Evolutionary conservation across 2,113 vertebrate species (phyloP).

Genomic region (Labeo rohita): DNA sequence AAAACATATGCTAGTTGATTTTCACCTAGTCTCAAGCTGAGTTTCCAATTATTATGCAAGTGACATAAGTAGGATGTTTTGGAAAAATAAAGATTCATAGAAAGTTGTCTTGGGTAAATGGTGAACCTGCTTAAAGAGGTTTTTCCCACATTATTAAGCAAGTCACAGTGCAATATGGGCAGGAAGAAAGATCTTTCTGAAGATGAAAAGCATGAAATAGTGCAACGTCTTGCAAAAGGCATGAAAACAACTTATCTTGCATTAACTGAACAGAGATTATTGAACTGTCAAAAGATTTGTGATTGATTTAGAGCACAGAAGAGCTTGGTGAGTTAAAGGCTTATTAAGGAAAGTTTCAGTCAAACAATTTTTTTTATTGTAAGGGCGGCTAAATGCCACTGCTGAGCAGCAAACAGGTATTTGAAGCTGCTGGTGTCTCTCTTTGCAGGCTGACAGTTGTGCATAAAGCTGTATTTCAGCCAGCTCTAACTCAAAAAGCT

Average conservation of each 20-base stretch:
- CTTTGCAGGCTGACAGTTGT: neutral
- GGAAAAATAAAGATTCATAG: neutral
- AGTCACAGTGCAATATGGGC: neutral
- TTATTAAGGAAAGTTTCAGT: neutral
- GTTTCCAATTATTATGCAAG: neutral
- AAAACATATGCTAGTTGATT: neutral
- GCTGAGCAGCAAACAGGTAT: neutral
- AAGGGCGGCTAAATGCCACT: neutral
- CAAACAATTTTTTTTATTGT: neutral
- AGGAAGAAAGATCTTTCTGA: neutral
- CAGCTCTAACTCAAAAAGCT: too few species aligned
- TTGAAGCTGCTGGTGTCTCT: neutral
- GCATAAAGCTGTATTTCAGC: neutral
- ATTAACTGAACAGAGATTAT: neutral
- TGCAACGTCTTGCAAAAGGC: neutral
- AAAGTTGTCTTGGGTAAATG: neutral
- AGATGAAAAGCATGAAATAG: neutral
- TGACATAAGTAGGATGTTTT: too few species aligned
- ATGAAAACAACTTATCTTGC: neutral
- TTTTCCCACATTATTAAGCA: neutral
- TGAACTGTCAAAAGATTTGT: neutral
- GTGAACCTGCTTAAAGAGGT: neutral
- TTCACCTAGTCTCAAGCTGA: neutral
- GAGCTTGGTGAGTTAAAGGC: neutral
- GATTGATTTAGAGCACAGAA: neutral